These are phyloP conservation scores for Ailuropoda melanoleuca DNA, from an alignment of 2,113 vertebrate species.

Conservation along the genomic window DNA sequence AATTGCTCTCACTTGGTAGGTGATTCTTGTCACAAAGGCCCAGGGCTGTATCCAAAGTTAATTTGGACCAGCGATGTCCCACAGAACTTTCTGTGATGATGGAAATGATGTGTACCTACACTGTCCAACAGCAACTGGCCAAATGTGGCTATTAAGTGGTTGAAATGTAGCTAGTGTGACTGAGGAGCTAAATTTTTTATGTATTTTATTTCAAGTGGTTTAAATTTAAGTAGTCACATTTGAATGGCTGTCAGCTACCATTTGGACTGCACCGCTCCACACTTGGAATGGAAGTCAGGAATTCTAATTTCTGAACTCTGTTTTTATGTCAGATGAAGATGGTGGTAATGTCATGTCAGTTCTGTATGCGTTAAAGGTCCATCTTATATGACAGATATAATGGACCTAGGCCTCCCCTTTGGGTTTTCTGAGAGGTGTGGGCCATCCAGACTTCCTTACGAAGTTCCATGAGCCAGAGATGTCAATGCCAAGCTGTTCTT, in stretches of 20 bases:
- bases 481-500: neutral
- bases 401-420: neutral
- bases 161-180: neutral
- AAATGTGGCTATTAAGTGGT: neutral
- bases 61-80: neutral
- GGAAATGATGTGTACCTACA: neutral
- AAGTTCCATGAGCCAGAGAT: neutral
- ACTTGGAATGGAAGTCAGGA: neutral
- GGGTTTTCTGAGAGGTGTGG: neutral
- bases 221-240: neutral
- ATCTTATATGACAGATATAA: neutral
- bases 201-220: neutral
- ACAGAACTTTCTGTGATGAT: neutral
- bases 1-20: neutral
- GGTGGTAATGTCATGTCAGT: neutral
- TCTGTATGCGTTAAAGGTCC: neutral
- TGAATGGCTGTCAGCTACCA: neutral
- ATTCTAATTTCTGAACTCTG: slow-evolving; percentile 2
- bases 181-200: neutral
- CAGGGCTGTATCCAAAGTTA: neutral
- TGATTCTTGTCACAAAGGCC: neutral
- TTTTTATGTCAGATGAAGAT: neutral
- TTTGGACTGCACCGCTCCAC: neutral
- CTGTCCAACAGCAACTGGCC: neutral
- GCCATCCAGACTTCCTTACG: neutral